phyloP scores from a whole-genome alignment of 2,113 vertebrate genomes.

The Coturnix japonica region DNA sequence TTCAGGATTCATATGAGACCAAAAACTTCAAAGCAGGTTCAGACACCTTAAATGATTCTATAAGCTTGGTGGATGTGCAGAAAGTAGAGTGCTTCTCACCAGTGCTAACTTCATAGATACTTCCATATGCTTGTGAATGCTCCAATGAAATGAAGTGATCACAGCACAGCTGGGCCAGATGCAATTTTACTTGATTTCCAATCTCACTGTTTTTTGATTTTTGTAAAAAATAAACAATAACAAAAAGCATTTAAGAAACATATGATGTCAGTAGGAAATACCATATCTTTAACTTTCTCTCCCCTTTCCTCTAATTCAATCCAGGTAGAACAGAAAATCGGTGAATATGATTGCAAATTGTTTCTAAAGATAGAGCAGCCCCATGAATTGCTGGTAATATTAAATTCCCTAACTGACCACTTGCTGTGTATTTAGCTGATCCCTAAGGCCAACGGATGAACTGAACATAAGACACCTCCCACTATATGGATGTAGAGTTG shows the following conservation, averaged over 20 bases:
- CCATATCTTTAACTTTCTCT: neutral
- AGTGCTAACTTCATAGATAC: neutral
- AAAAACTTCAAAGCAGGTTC: neutral
- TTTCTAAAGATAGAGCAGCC: neutral
- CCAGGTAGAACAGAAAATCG: neutral
- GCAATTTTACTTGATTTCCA: neutral
- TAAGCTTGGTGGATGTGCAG: neutral
- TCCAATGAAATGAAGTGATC: neutral
- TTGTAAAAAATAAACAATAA: neutral
- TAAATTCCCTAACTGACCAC: neutral
- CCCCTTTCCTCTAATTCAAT: neutral
- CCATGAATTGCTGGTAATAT: neutral
- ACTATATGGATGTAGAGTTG: neutral
- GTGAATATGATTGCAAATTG: rapidly evolving
- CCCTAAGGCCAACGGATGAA: neutral
- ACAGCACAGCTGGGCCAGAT: neutral
- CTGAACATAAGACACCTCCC: neutral
- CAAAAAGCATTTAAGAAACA: neutral
- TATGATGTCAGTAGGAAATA: neutral
- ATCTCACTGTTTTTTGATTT: neutral
- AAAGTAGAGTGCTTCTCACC: neutral
- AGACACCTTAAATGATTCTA: neutral
- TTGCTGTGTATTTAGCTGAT: neutral
- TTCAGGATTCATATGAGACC: neutral
- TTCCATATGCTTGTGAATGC: neutral